Evolutionary conservation across 2,797 vertebrate genomes (phyloP), one percentile per base, ranked within the genome.

Genomic region (Ceryle rudis): DNA sequence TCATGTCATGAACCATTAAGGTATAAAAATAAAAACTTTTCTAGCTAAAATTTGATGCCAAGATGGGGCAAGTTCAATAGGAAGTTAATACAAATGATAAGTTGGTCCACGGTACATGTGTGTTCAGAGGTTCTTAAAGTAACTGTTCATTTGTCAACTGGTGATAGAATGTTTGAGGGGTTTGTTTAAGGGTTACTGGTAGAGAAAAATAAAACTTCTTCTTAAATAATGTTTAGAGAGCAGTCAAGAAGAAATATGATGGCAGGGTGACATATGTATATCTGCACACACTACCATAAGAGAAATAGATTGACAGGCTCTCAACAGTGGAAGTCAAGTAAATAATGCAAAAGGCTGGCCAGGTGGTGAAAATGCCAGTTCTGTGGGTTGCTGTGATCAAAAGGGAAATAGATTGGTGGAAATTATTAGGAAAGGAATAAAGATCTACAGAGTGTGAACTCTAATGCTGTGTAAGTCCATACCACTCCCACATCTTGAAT

Each of bases 341-440:
- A 80, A 77, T 87, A 17, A 89, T 47, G 51, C 42, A 82, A 60
- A 81, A 73, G 81, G 14, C 62, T 90, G 73, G 21, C 26, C 70
- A 49, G 26, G 4, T 23, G 4, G 81, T 44, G 29, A 77, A 89
- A 87, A 70, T 57, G 64, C 66, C 67, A 55, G 4, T 39, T 93
- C 74, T 87, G 51, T 39, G 62, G 11, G 46, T 55, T 79, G 58
- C 58, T 6, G 3, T 89, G 74, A 91, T 92, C 86, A 85, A 77
- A 87, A 73, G 81, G 60, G 35, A 88, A 86, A 84, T 7, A 90
- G 18, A 85, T 91, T 82, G 89, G 55, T 95, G 51, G 84, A 87
- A 93, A 82, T 86, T 5, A 87, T 82, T 72, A 55, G 70, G 60
- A 77, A 86, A 65, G 41, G 26, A 75, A 33, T 81, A 51, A 61